Conservation (phyloP, 2,888 invertebrate species). For the Gnatocerus cornutus region DNA sequence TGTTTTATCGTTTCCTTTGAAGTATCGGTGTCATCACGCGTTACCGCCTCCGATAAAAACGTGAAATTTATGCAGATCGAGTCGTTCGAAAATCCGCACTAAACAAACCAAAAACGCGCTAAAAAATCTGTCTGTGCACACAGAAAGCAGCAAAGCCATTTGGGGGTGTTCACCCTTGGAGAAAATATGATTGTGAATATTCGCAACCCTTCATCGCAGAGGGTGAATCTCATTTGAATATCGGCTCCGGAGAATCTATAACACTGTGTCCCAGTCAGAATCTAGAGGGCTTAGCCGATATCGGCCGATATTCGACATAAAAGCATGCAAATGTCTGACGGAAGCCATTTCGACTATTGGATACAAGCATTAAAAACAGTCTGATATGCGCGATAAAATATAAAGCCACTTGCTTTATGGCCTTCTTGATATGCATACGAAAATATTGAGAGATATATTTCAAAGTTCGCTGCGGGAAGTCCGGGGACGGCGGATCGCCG, state of each 20-base stretch:
- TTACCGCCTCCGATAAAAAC: not conserved
- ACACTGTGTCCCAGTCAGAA: slow-evolving; percentile 64
- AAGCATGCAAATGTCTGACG: slow-evolving; percentile 17
- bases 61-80: slow-evolving; percentile 55
- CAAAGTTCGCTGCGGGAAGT: slow-evolving; percentile 63
- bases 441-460: slow-evolving; percentile 68
- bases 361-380: slow-evolving; percentile 69
- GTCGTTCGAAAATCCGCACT: slow-evolving; percentile 20
- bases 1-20: no score
- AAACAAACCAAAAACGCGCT: slow-evolving; percentile 62
- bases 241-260: slow-evolving; percentile 63
- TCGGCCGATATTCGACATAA: slow-evolving; percentile 28
- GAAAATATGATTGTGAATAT: slow-evolving; percentile 68
- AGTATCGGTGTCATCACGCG: not conserved
- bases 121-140: slow-evolving; percentile 63
- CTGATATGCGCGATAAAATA: slow-evolving; percentile 68
- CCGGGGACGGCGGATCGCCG: slow-evolving; percentile 36
- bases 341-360: slow-evolving; percentile 67
- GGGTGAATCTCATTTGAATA: slow-evolving; percentile 67
- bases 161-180: slow-evolving; percentile 67
- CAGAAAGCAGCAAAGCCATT: slow-evolving; percentile 61
- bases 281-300: slow-evolving; percentile 53
- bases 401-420: slow-evolving; percentile 68
- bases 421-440: slow-evolving; percentile 67
- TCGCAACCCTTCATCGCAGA: slow-evolving; percentile 66